phyloP scores from a whole-genome alignment of 2,888 invertebrate species.

The Biston stratarius region DNA sequence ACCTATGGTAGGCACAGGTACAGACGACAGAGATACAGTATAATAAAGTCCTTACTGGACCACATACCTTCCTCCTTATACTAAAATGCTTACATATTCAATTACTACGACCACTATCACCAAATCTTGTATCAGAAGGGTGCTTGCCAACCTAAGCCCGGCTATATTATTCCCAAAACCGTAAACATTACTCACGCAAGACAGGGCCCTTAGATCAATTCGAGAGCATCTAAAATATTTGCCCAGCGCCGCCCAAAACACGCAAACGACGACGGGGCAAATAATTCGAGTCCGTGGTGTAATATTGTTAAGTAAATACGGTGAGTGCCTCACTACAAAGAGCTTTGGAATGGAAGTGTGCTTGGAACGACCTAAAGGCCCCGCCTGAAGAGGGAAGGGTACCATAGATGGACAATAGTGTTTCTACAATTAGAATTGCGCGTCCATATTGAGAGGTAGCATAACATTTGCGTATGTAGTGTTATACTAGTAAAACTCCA shows the following conservation, averaged over 20 bases:
- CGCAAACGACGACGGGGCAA: slow-evolving; percentile 39
- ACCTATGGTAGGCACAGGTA: too few species aligned
- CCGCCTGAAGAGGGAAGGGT: slow-evolving; percentile 38
- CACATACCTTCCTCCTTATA: background rate
- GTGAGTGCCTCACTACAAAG: slow-evolving; percentile 46
- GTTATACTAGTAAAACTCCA: too few species aligned
- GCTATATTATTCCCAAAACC: slow-evolving; percentile 18
- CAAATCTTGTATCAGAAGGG: background rate
- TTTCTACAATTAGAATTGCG: background rate
- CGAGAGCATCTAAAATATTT: slow-evolving; percentile 44
- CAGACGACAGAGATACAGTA: too few species aligned
- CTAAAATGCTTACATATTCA: background rate
- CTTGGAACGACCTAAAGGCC: slow-evolving; percentile 34
- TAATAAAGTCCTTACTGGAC: too few species aligned
- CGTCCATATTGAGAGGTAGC: too few species aligned
- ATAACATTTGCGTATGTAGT: too few species aligned
- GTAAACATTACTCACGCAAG: slow-evolving; percentile 24
- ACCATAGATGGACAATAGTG: slow-evolving; percentile 25
- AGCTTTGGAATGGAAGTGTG: slow-evolving; percentile 37
- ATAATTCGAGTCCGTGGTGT: slow-evolving; percentile 45
- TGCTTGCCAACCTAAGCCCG: slow-evolving; percentile 5
- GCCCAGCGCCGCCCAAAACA: slow-evolving; percentile 28
- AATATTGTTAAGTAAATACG: slow-evolving; percentile 46
- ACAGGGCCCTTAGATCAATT: slow-evolving; percentile 35
- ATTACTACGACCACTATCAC: background rate